These are phyloP conservation scores for Ictalurus punctatus DNA, from an alignment of 2,113 vertebrate genomes.

Conservation along the genomic window DNA sequence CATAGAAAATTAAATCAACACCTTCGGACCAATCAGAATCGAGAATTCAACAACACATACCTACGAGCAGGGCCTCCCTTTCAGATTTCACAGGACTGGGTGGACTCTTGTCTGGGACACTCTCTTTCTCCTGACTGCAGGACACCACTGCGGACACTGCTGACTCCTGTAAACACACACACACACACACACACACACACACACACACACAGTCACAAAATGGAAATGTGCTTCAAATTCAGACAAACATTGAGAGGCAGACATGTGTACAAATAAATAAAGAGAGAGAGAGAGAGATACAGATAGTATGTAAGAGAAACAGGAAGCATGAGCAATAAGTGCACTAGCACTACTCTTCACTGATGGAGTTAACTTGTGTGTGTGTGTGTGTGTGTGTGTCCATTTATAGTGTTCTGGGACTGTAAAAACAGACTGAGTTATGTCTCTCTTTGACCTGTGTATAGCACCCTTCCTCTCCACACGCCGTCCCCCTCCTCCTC, in stretches of 20 bases:
- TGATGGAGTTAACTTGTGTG: conserved; percentile 1
- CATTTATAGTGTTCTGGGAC: conserved; percentile 7
- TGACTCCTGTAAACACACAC: conserved; percentile 63
- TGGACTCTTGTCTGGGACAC: conserved; percentile 74
- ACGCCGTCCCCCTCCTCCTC: background rate
- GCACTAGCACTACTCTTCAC: conserved; percentile 48
- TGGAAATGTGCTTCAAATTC: background rate
- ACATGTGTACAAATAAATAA: background rate
- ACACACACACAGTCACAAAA: background rate
- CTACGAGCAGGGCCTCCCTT: conserved; percentile 88
- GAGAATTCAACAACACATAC: conserved; percentile 61
- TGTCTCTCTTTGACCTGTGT: conserved; percentile 3
- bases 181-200: background rate
- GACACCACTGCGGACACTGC: conserved; percentile 73
- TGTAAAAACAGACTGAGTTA: conserved; percentile 25
- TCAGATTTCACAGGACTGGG: conserved; percentile 85
- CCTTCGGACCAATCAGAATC: background rate
- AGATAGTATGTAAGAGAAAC: background rate
- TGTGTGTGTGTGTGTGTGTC: conserved; percentile 6
- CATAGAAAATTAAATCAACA: background rate
- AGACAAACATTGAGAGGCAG: background rate
- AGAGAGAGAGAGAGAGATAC: background rate
- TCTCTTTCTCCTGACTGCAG: conserved; percentile 86
- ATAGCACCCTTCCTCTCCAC: conserved; percentile 14
- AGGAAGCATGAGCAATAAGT: conserved; percentile 31